A percentile compares a stretch with the other conserved stretches of the same genome.
Conservation (phyloP, 2,113 vertebrate genomes). For the Myanophis thanlyinensis region DNA sequence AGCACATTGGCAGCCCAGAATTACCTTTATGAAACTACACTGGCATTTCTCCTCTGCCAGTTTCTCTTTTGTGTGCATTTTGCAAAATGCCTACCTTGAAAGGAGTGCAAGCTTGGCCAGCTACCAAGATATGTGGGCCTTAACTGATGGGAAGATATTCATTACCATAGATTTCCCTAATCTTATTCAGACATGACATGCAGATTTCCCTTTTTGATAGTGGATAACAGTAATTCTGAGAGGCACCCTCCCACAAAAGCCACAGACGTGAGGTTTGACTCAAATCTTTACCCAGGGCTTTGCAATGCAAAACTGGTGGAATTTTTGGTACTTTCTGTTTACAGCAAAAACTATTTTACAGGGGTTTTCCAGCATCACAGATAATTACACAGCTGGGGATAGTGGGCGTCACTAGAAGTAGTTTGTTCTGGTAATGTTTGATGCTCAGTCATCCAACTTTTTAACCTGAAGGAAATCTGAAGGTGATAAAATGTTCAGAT, state of each 20-base stretch:
- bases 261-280: slow-evolving; percentile 75
- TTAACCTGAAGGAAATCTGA: slow-evolving; percentile 48
- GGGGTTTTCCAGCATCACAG: slow-evolving; percentile 76
- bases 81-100: neutral
- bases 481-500: slow-evolving; percentile 42
- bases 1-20: neutral
- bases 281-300: slow-evolving; percentile 75
- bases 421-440: slow-evolving; percentile 34
- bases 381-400: slow-evolving; percentile 52
- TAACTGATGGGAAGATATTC: slow-evolving; percentile 48
- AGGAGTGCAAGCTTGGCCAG: neutral
- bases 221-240: slow-evolving; percentile 60
- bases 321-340: slow-evolving; percentile 83
- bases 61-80: neutral
- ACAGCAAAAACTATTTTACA: slow-evolving; percentile 72
- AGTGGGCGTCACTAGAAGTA: neutral
- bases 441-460: slow-evolving; percentile 53
- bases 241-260: slow-evolving; percentile 77
- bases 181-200: slow-evolving; percentile 44
- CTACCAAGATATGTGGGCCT: slow-evolving; percentile 19
- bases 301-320: slow-evolving; percentile 81
- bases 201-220: slow-evolving; percentile 57
- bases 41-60: slow-evolving; percentile 34
- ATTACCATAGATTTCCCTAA: slow-evolving; percentile 57
- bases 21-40: slow-evolving; percentile 7